These are phyloP conservation scores for Synergus gifuensis DNA, from an alignment of 2,888 invertebrate species.

Conservation along the genomic window DNA sequence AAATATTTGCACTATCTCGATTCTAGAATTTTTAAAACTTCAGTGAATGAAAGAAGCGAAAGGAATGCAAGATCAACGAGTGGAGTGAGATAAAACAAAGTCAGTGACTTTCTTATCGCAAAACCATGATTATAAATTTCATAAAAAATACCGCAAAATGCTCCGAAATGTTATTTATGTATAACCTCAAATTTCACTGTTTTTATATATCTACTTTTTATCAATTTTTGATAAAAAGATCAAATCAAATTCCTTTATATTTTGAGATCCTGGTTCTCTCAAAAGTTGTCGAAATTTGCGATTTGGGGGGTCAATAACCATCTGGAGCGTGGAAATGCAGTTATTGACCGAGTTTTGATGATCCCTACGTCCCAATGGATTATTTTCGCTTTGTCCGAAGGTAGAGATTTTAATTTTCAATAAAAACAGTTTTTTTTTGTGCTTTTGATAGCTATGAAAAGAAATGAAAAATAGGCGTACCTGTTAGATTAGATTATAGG, in stretches of 20 bases:
- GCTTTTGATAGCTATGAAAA: neutral
- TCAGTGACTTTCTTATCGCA: neutral
- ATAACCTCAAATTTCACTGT: neutral
- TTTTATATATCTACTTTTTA: neutral
- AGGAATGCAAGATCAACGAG: neutral
- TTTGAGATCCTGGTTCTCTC: neutral
- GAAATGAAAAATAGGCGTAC: slow-evolving; percentile 19
- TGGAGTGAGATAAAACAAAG: slow-evolving; percentile 7
- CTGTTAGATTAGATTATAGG: neutral
- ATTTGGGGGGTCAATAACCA: slow-evolving; percentile 8
- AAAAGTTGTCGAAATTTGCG: neutral
- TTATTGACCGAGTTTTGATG: neutral
- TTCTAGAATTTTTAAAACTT: neutral
- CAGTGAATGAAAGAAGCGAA: neutral
- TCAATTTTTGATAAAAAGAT: neutral
- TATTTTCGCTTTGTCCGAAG: neutral
- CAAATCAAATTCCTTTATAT: neutral
- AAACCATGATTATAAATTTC: neutral
- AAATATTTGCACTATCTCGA: no score
- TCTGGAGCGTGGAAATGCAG: neutral
- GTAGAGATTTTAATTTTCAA: neutral
- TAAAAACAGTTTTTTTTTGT: neutral
- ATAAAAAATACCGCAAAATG: neutral
- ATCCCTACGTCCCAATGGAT: neutral
- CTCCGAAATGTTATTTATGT: neutral